Percentiles rank a stretch among this genome's conserved stretches.
Conservation (phyloP, 2,888 invertebrate species). For the Eulithis testata region DNA sequence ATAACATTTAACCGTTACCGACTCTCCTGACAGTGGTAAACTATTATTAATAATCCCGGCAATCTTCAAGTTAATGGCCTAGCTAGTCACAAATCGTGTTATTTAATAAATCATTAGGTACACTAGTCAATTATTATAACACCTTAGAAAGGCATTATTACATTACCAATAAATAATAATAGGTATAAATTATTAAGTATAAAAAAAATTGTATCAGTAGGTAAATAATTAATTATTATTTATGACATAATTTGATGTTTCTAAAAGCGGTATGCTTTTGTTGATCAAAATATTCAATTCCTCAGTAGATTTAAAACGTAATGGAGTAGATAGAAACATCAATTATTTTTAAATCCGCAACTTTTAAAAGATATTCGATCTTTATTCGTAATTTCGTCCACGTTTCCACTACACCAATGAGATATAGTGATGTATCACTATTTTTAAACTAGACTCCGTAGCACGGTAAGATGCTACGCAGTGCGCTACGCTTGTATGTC, state of each 20-base stretch:
- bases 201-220: not conserved
- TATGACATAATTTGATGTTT: too few relatives aligned
- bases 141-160: slow-evolving; percentile 46
- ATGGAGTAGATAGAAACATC: too few relatives aligned
- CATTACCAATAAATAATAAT: slow-evolving; percentile 10
- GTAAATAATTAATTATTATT: not conserved
- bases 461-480: not conserved
- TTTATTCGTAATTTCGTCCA: too few relatives aligned
- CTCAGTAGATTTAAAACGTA: too few relatives aligned
- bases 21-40: too few relatives aligned
- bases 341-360: too few relatives aligned
- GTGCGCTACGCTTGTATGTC: not conserved
- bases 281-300: not conserved
- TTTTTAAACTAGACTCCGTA: not conserved
- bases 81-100: slow-evolving; percentile 64
- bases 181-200: too few relatives aligned
- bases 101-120: slow-evolving; percentile 51
- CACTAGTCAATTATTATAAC: slow-evolving; percentile 78
- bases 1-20: too few relatives aligned
- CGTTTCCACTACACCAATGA: too few relatives aligned
- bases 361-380: too few relatives aligned
- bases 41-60: not conserved
- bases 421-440: not conserved
- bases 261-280: not conserved
- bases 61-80: slow-evolving; percentile 54